These are phyloP conservation scores for Pheosia gnoma DNA, from an alignment of 2,888 invertebrate genomes.

Conservation along the genomic window DNA sequence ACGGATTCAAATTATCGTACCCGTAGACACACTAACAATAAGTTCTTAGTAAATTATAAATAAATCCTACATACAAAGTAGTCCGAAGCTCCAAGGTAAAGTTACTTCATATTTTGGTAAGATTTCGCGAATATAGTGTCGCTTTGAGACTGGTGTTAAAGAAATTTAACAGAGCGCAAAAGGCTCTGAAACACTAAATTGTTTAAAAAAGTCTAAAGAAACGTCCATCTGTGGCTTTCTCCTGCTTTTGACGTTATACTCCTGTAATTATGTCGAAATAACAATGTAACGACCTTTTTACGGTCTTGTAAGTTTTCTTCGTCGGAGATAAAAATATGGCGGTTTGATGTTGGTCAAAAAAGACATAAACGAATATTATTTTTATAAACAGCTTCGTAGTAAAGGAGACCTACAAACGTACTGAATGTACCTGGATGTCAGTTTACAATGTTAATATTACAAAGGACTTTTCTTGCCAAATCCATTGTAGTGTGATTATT, in stretches of 20 bases:
- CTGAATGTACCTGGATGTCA: no score
- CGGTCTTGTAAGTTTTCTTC: neutral
- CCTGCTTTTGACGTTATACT: neutral
- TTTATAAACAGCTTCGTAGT: no score
- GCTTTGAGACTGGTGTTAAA: neutral
- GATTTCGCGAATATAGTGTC: neutral
- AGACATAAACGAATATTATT: neutral
- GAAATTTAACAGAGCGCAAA: constrained; percentile 25
- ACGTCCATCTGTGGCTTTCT: neutral
- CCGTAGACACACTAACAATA: no score
- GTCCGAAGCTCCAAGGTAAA: neutral
- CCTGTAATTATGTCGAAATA: neutral
- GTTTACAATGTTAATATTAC: no score
- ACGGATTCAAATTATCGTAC: no score
- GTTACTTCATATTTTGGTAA: neutral
- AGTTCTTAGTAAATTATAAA: no score
- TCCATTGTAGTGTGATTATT: no score
- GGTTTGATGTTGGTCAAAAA: neutral
- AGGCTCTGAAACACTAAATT: constrained; percentile 25
- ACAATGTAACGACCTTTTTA: constrained; percentile 2
- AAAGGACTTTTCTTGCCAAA: no score
- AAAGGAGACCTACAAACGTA: no score
- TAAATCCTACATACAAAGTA: no score
- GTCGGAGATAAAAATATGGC: neutral
- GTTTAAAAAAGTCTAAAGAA: constrained; percentile 14